phyloP scores from a whole-genome alignment of 2,113 vertebrate genomes.

The Syngnathus scovelli region DNA sequence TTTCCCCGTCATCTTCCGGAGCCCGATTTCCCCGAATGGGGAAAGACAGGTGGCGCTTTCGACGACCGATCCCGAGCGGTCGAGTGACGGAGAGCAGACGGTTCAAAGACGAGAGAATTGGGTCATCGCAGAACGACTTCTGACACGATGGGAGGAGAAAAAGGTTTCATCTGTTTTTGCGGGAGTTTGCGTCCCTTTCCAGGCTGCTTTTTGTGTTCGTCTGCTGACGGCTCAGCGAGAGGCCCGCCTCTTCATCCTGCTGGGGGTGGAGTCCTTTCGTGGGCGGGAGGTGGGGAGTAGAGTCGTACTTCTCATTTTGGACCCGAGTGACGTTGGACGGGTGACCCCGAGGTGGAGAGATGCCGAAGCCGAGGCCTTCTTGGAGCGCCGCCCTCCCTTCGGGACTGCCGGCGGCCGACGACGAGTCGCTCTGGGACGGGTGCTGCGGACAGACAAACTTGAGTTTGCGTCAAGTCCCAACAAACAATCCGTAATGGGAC shows the following conservation, averaged over 20 bases:
- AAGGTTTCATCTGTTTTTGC: slow-evolving; percentile 73
- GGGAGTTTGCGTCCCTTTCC: slow-evolving; percentile 46
- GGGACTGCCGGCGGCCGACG: slow-evolving; percentile 76
- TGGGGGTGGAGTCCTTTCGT: slow-evolving; percentile 79
- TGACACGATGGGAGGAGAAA: slow-evolving; percentile 4
- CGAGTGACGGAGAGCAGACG: slow-evolving; percentile 26
- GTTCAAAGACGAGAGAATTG: slow-evolving; percentile 31
- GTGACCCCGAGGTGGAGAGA: slow-evolving; percentile 67
- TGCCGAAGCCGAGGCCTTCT: slow-evolving; percentile 79
- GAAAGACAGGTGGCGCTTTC: background rate
- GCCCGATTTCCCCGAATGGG: slow-evolving; percentile 2
- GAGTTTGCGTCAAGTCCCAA: background rate
- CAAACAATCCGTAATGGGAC: too few species aligned
- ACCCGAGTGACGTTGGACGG: slow-evolving; percentile 9
- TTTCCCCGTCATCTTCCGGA: too few species aligned
- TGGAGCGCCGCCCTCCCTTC: slow-evolving; percentile 80
- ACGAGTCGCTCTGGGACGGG: slow-evolving; percentile 75
- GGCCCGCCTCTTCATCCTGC: slow-evolving; percentile 76
- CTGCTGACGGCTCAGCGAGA: slow-evolving; percentile 76
- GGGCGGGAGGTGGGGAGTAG: slow-evolving; percentile 68
- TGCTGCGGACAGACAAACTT: slow-evolving; percentile 45
- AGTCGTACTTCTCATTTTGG: slow-evolving; percentile 37
- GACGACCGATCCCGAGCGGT: slow-evolving; percentile 32
- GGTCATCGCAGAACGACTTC: slow-evolving; percentile 29
- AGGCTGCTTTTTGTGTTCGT: slow-evolving; percentile 34